phyloP scores from a whole-genome alignment of 2,113 vertebrate genomes.

The Cheilinus undulatus region DNA sequence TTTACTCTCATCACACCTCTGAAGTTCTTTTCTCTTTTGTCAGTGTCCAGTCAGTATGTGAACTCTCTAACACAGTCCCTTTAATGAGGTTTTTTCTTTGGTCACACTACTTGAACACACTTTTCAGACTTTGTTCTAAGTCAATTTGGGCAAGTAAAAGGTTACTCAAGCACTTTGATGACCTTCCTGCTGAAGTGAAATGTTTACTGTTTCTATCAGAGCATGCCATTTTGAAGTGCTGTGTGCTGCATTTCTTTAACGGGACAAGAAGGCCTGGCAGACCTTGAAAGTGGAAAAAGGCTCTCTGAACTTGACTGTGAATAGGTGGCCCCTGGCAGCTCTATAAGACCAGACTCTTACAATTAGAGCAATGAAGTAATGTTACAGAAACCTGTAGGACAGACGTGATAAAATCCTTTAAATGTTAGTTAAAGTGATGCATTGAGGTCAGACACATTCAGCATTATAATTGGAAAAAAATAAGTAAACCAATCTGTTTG shows the following conservation, averaged over 20 bases:
- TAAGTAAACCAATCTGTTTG: conserved; percentile 5
- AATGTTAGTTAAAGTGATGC: not conserved
- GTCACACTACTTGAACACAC: not conserved
- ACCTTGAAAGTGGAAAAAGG: not conserved
- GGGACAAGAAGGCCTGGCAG: not conserved
- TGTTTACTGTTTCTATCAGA: conserved; percentile 3
- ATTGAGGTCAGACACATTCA: not conserved
- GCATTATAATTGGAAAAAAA: not conserved
- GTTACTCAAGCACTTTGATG: conserved; percentile 17
- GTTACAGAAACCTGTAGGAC: not conserved
- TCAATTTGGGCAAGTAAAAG: not conserved
- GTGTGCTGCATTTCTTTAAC: not conserved
- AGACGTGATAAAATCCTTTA: not conserved
- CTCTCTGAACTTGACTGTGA: not conserved
- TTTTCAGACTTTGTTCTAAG: conserved; percentile 13
- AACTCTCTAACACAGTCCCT: not conserved
- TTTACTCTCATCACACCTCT: conserved; percentile 11
- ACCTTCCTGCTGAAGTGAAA: conserved; percentile 14
- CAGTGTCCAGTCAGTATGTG: conserved; percentile 20
- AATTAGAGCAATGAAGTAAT: conserved; percentile 2
- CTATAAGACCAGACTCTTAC: not conserved
- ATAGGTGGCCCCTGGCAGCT: not conserved
- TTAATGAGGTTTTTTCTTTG: conserved; percentile 11
- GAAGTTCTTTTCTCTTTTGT: conserved; percentile 19
- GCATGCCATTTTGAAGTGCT: not conserved